Evolutionary conservation across 2,888 invertebrate genomes (phyloP), one percentile per base, ranked within the genome.

Genomic region (Flexamia atlantica): DNA sequence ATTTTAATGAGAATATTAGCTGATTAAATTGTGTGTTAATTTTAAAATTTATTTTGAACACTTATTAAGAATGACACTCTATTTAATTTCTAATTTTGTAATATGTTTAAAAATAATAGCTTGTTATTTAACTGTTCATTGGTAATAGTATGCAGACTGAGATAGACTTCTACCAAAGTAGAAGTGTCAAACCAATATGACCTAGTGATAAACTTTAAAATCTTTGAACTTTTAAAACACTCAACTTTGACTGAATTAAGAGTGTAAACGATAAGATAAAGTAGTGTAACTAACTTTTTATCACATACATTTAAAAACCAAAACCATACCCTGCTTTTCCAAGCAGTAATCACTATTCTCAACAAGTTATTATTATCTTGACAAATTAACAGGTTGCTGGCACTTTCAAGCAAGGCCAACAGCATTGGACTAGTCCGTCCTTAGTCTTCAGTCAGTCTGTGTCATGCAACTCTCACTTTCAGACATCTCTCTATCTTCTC

Each of bases 261-360:
- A 23, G 57, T 57, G 57, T 7, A 64, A 30, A 64, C 28, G 28
- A 64, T 28, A 64, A 64, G 64, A 64, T 64, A 64, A 30, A 28
- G 14, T 3, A 30, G 64, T 17, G 23, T 23, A 57, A 20, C 57
- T 23, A 36, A 36, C 36, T 7, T 9, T 7, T 50, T 50, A 50
- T 50, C 14, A 50, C n/a, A n/a, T n/a, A 12, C 57, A 57, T 12
- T 23, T 23, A 23, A 30, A 64, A 64, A 28, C 3, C 28, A 28
- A n/a, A 25, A 28, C 64, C 30, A 0, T 0, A 25, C 23, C 23
- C 57, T 57, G 14, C 17, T 46, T 9, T 46, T 46, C 17, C 20
- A 1, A 57, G 20, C 23, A 23, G 20, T 23, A 57, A 57, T 57
- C 57, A 57, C 5, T n/a, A n/a, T n/a, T 36, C 36, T 36, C 36